These are phyloP conservation scores for Octopus sinensis DNA, from an alignment of 1,140 invertebrate genomes.

Conservation along the genomic window DNA sequence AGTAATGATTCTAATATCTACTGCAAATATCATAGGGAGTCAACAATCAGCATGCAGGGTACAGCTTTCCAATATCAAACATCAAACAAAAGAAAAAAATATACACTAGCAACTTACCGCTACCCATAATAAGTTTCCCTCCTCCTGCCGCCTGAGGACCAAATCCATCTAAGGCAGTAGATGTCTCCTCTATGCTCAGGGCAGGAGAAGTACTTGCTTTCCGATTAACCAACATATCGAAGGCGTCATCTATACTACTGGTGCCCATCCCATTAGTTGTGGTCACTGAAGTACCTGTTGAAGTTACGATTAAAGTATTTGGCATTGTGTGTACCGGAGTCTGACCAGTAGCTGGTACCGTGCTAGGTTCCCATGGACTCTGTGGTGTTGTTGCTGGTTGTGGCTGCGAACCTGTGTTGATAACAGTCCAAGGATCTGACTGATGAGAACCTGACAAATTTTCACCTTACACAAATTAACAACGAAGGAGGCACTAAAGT, in stretches of 20 bases:
- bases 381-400: conserved; percentile 1
- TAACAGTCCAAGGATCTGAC: conserved; percentile 13
- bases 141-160: conserved; percentile 24
- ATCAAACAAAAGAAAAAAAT: background rate
- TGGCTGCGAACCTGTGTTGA: conserved; percentile 13
- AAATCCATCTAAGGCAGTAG: conserved; percentile 23
- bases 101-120: background rate
- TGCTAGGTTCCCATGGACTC: conserved; percentile 26
- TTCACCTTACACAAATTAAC: conserved; percentile 7
- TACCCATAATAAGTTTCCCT: background rate
- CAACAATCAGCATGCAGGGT: background rate
- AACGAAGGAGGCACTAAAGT: background rate
- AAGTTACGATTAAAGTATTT: background rate
- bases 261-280: conserved; percentile 34
- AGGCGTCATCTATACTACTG: conserved; percentile 44
- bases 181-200: conserved; percentile 21
- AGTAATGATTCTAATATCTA: too few relatives aligned
- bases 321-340: background rate
- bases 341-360: conserved; percentile 18
- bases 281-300: conserved; percentile 13
- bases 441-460: conserved; percentile 13
- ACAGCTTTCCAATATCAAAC: background rate
- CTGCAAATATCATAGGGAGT: background rate
- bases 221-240: conserved; percentile 46
- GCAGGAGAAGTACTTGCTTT: conserved; percentile 36